Base-by-base conservation (phyloP, 2,797 vertebrate species). In the Benthosema pterotum region DNA sequence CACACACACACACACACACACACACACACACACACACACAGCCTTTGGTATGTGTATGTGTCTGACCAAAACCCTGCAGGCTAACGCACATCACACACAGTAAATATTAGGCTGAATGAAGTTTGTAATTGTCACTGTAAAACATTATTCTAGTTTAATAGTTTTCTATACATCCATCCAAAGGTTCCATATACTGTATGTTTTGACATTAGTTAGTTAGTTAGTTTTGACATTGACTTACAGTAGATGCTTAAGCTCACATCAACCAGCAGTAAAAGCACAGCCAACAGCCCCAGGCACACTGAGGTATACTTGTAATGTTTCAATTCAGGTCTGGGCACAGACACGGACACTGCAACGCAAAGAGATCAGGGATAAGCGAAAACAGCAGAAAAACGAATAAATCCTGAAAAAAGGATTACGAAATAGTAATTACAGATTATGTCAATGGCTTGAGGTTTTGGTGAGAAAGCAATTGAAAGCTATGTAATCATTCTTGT, bases 201-300 rank as follows among this genome's bases (percentile, higher is more conserved):
- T 66, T 12, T 65, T 3, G 4, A 54, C 43, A 5, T 25, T 57
- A n/a, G n/a, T n/a, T n/a, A n/a, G n/a, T n/a, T n/a, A n/a, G n/a
- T n/a, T n/a, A n/a, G 22, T 66, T 12, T 65, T 3, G 4, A 54
- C 43, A 5, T 25, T 57, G 18, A 87, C 89, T 91, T 78, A 92
- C 90, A 90, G 19, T 86, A 84, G 48, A 86, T 66, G 54, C 88
- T 87, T 52, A 91, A 81, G 73, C 88, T 85, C 8, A 91, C 81
- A 57, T 88, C 78, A n/a, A 72, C 60, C 9, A 55, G 60, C 2
- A 92, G 68, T 0, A 91, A 84, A 62, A 89, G 17, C 49, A 16
- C 60, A 53, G 84, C 83, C 0, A 91, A 79, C 47, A 66, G 69
- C 1, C 69, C 72, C 72, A 91, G 79, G 54, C 79, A 42, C n/a